These are phyloP conservation scores for Arremon brunneinucha DNA, from an alignment of 2,797 vertebrate genomes.

Conservation along the genomic window DNA sequence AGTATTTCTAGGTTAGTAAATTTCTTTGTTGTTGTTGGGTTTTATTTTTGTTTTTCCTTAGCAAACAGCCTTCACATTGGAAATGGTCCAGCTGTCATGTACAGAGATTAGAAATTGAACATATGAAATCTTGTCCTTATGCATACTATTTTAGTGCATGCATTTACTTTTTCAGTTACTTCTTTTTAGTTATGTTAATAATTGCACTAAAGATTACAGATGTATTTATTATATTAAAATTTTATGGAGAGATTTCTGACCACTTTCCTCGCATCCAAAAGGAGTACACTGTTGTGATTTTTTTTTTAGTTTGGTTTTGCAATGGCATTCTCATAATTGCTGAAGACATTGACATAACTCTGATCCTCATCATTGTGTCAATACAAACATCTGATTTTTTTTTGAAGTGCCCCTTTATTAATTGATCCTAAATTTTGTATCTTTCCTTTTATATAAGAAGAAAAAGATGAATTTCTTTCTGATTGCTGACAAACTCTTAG, in stretches of 20 bases:
- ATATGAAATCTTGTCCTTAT: neutral
- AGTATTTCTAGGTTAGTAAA: constrained; percentile 4
- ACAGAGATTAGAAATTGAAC: neutral
- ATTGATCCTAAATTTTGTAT: neutral
- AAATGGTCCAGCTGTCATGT: neutral
- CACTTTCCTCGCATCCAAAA: neutral
- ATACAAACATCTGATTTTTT: neutral
- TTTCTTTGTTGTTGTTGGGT: neutral
- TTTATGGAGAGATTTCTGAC: neutral
- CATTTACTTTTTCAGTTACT: neutral
- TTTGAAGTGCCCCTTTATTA: neutral
- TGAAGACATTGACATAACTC: neutral
- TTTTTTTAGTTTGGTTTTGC: neutral
- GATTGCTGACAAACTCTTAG: neutral
- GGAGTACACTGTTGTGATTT: neutral
- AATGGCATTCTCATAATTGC: neutral
- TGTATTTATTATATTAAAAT: neutral
- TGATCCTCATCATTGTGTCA: neutral
- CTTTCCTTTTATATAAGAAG: neutral
- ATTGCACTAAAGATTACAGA: neutral
- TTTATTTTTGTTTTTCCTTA: neutral
- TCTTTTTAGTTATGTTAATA: neutral
- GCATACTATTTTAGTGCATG: neutral
- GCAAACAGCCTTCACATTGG: neutral
- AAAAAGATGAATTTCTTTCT: neutral